These are phyloP conservation scores for Spermophilus dauricus DNA, from an alignment of 2,113 vertebrate species.

Conservation along the genomic window DNA sequence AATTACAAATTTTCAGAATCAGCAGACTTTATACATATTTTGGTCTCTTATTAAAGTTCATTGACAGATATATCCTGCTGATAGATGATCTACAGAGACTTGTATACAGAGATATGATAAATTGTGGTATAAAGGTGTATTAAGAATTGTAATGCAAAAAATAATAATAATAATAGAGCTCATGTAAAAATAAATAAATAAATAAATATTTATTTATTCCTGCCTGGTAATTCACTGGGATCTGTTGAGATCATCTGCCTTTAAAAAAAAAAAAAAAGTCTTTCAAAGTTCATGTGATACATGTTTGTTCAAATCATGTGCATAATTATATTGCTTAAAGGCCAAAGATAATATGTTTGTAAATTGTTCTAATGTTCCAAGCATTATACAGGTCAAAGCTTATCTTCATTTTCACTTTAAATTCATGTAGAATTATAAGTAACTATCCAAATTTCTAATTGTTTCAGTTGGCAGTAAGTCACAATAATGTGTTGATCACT, in stretches of 20 bases:
- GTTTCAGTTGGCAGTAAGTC: not conserved
- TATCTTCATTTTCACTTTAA: constrained; percentile 32
- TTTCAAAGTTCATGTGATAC: not conserved
- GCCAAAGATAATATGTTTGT: not conserved
- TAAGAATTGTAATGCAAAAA: not conserved
- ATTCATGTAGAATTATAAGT: constrained; percentile 41
- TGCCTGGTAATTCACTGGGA: not conserved
- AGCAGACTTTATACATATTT: not conserved
- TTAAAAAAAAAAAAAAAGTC: not conserved
- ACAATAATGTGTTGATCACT: not conserved
- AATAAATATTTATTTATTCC: not conserved
- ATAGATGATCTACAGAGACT: not conserved
- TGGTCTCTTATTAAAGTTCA: not conserved
- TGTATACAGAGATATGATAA: no score
- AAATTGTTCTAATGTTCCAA: not conserved
- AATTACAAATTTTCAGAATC: not conserved
- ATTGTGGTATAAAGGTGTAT: no score
- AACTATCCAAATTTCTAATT: constrained; percentile 28
- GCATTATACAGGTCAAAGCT: not conserved
- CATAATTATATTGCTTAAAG: not conserved
- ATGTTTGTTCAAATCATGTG: constrained; percentile 36
- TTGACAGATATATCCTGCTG: not conserved
- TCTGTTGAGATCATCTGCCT: not conserved
- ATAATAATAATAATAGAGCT: no score
- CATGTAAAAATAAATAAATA: no score